These are phyloP conservation scores for Halcyon malimbica DNA, from an alignment of 2,113 vertebrate species.

Conservation along the genomic window DNA sequence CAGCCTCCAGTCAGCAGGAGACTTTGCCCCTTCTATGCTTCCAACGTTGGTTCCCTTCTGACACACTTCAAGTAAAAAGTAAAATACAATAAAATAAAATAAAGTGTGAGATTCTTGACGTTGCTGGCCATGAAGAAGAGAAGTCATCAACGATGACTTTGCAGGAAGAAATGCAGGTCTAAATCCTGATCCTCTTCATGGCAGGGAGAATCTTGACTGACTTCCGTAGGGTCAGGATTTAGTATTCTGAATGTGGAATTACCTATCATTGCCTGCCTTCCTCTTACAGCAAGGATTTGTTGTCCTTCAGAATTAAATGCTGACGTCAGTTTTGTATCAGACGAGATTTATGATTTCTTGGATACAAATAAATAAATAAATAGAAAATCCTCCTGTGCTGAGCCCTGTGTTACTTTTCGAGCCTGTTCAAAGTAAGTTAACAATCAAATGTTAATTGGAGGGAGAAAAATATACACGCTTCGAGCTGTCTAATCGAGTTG, in stretches of 20 bases:
- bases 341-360: constrained; percentile 15
- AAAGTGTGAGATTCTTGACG: background rate
- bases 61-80: background rate
- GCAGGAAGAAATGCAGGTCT: background rate
- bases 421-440: background rate
- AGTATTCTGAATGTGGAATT: constrained; percentile 28
- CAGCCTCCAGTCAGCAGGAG: background rate
- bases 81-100: background rate
- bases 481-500: background rate
- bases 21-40: background rate
- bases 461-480: background rate
- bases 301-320: constrained; percentile 45
- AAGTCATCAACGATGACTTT: background rate
- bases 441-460: background rate
- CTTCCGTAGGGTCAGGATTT: constrained; percentile 18
- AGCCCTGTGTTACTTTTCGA: background rate
- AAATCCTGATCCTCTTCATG: background rate
- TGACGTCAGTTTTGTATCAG: constrained; percentile 38
- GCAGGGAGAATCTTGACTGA: constrained; percentile 15
- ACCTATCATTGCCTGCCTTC: constrained; percentile 24
- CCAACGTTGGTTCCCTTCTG: background rate
- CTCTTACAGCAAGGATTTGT: constrained; percentile 38
- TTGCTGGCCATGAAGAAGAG: background rate
- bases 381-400: background rate
- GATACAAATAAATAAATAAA: background rate